phyloP scores from a whole-genome alignment of 2,797 vertebrate genomes.

The Malacoctenus gilli region DNA sequence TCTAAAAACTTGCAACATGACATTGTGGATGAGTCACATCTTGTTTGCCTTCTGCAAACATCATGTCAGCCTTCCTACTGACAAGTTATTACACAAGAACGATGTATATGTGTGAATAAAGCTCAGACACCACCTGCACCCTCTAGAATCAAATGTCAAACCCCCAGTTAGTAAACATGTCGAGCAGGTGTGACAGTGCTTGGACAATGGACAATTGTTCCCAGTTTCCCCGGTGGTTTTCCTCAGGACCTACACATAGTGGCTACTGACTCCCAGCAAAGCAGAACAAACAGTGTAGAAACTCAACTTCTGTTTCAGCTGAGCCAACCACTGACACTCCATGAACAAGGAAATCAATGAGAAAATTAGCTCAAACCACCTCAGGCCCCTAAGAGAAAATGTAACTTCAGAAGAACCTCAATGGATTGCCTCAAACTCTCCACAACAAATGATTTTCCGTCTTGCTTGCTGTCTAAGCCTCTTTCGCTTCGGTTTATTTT shows the following conservation, averaged over 20 bases:
- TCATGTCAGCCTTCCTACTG: neutral
- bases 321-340: neutral
- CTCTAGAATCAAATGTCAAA: slow-evolving; percentile 20
- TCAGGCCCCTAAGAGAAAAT: too few relatives aligned
- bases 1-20: too few relatives aligned
- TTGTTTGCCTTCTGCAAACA: neutral
- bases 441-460: slow-evolving; percentile 33
- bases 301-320: too few relatives aligned
- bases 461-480: slow-evolving; percentile 18
- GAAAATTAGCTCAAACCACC: slow-evolving; percentile 11
- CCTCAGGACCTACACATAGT: slow-evolving; percentile 22
- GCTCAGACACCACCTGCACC: neutral
- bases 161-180: slow-evolving; percentile 27
- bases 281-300: slow-evolving; percentile 12
- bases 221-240: slow-evolving; percentile 33
- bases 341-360: slow-evolving; percentile 12
- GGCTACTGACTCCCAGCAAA: slow-evolving; percentile 22
- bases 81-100: neutral
- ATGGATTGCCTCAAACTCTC: slow-evolving; percentile 24
- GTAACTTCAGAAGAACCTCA: neutral
- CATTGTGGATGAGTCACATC: neutral
- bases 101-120: neutral
- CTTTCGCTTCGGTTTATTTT: too few relatives aligned
- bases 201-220: slow-evolving; percentile 62
- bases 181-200: slow-evolving; percentile 55